A percentile compares a stretch with the other conserved stretches of the same genome.
These are phyloP conservation scores for Aurelia aurita DNA, from an alignment of 30 jellyfish, hydroid and myxozoan genomes.

Conservation along the genomic window DNA sequence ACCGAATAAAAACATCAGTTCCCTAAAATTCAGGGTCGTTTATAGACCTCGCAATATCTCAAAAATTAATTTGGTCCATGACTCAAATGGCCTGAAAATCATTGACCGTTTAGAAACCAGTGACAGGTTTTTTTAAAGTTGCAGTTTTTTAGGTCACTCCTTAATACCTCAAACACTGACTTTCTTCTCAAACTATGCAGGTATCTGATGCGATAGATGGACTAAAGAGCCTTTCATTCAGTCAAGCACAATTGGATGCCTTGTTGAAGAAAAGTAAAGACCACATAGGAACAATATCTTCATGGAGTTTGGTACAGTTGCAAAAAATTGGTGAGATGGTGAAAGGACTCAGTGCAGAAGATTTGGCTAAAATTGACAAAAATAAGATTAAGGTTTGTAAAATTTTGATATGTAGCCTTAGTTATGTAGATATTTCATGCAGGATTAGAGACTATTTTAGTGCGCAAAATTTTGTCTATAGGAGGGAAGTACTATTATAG, in stretches of 20 bases:
- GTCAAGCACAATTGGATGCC: conserved; percentile 54
- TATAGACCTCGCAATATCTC: too few species aligned
- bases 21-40: too few species aligned
- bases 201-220: conserved; percentile 1
- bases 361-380: conserved; percentile 56
- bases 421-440: too few species aligned
- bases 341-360: conserved; percentile 62
- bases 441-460: too few species aligned
- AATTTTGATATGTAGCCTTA: too few species aligned
- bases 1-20: too few species aligned
- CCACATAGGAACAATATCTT: conserved; percentile 34
- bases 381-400: conserved; percentile 73
- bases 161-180: too few species aligned
- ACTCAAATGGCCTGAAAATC: neutral
- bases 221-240: conserved; percentile 43
- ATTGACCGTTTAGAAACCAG: neutral
- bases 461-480: too few species aligned
- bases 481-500: too few species aligned
- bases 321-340: conserved; percentile 54
- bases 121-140: neutral
- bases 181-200: too few species aligned
- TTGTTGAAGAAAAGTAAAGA: conserved; percentile 63
- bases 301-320: conserved; percentile 64
- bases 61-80: neutral
- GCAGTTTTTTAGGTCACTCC: neutral